Percentiles rank a stretch among this genome's conserved stretches.
These are phyloP conservation scores for Scytalopus superciliaris DNA, from an alignment of 2,113 vertebrate genomes.

Conservation along the genomic window DNA sequence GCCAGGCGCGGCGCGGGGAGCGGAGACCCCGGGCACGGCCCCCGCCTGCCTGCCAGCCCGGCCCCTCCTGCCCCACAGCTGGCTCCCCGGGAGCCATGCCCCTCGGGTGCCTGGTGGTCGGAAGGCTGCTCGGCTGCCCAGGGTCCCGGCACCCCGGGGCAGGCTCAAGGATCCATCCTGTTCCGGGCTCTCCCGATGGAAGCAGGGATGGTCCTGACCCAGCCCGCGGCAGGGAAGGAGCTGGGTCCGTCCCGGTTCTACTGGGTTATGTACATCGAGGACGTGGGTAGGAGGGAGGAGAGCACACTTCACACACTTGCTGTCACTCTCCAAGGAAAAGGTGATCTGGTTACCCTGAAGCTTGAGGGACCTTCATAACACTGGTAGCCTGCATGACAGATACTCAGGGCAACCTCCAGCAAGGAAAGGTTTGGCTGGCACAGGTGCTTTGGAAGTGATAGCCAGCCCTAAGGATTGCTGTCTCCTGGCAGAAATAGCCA, in stretches of 20 bases:
- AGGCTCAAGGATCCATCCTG: background rate
- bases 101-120: accelerated
- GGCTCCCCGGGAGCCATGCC: too few species aligned
- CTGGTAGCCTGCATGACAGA: background rate
- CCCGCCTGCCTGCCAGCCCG: accelerated
- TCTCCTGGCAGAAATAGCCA: background rate
- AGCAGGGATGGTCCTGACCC: background rate
- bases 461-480: background rate
- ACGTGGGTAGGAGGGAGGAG: background rate
- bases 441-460: background rate
- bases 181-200: background rate
- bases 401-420: accelerated
- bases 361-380: background rate
- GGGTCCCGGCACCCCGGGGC: background rate
- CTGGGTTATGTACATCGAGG: too few species aligned
- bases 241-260: background rate
- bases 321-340: background rate
- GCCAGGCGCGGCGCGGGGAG: background rate
- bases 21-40: too few species aligned
- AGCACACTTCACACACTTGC: background rate
- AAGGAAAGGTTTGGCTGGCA: background rate
- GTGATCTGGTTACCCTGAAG: background rate
- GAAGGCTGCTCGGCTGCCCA: background rate
- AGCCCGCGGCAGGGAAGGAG: background rate
- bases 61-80: background rate